Conservation (phyloP, 2,888 invertebrate species). For the Acronicta leporina region DNA sequence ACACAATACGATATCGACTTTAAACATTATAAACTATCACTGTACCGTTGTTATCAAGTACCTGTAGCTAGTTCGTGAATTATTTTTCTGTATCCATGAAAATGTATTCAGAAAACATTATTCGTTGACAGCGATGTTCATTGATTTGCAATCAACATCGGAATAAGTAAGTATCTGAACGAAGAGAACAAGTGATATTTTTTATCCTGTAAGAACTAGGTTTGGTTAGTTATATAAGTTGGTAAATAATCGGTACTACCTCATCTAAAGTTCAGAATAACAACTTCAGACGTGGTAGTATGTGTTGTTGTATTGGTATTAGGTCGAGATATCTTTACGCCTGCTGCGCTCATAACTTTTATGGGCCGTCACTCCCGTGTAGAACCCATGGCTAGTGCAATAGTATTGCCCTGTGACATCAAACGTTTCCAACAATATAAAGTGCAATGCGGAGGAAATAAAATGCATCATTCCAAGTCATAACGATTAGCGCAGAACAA, state of each 20-base stretch:
- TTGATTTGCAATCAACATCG: slow-evolving; percentile 40
- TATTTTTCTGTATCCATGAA: slow-evolving; percentile 24
- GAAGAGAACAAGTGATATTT: slow-evolving; percentile 25
- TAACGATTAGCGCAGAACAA: slow-evolving; percentile 60
- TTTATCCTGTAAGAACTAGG: slow-evolving; percentile 23
- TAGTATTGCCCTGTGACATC: slow-evolving; percentile 67
- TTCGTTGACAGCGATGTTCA: slow-evolving; percentile 27
- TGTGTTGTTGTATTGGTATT: slow-evolving; percentile 27
- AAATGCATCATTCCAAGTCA: slow-evolving; percentile 46
- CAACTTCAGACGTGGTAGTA: slow-evolving; percentile 24
- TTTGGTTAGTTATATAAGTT: slow-evolving; percentile 32
- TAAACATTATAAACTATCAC: slow-evolving; percentile 82
- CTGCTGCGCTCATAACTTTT: slow-evolving; percentile 70
- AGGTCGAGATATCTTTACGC: slow-evolving; percentile 67
- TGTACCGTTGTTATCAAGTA: slow-evolving; percentile 66
- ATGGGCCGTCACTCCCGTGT: slow-evolving; percentile 63
- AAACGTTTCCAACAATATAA: slow-evolving; percentile 59
- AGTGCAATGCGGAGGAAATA: slow-evolving; percentile 49
- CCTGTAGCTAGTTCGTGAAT: slow-evolving; percentile 54
- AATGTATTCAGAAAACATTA: slow-evolving; percentile 28
- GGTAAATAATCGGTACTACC: slow-evolving; percentile 22
- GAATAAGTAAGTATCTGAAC: slow-evolving; percentile 8
- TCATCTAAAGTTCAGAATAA: no score
- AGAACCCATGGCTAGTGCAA: slow-evolving; percentile 59
- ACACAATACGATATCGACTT: slow-evolving; percentile 84